Conservation (phyloP, 2,888 invertebrate species). For the Tortrix viridana region DNA sequence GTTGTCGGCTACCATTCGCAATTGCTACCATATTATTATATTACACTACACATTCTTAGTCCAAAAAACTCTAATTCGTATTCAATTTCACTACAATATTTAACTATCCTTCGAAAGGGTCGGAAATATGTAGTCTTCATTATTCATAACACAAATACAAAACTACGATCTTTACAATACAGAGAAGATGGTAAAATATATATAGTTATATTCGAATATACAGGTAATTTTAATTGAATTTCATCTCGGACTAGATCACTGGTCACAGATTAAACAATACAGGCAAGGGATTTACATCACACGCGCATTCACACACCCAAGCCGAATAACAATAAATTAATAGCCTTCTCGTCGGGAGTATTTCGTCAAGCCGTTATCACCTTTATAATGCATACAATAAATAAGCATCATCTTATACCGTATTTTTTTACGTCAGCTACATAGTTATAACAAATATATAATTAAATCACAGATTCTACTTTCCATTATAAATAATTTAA, state of each 20-base stretch:
- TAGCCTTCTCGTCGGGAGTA: constrained; percentile 69
- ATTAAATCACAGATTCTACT: constrained; percentile 81
- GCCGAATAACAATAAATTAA: constrained; percentile 65
- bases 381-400: constrained; percentile 53
- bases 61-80: constrained; percentile 12
- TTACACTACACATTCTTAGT: background rate
- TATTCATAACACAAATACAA: constrained; percentile 66
- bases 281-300: constrained; percentile 68
- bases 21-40: background rate
- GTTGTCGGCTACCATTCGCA: constrained; percentile 20
- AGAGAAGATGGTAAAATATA: constrained; percentile 47
- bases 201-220: constrained; percentile 54
- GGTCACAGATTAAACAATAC: constrained; percentile 72
- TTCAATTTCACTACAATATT: constrained; percentile 49
- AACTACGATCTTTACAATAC: constrained; percentile 49
- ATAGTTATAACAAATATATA: constrained; percentile 55
- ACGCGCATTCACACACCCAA: constrained; percentile 50
- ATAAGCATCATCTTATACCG: constrained; percentile 45
- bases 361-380: constrained; percentile 62
- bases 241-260: constrained; percentile 75
- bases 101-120: constrained; percentile 47
- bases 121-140: constrained; percentile 49
- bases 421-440: constrained; percentile 40
- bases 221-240: constrained; percentile 51
- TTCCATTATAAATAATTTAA: constrained; percentile 54